phyloP scores from a whole-genome alignment of 2,888 invertebrate genomes.

The Drosophila villosipedis region DNA sequence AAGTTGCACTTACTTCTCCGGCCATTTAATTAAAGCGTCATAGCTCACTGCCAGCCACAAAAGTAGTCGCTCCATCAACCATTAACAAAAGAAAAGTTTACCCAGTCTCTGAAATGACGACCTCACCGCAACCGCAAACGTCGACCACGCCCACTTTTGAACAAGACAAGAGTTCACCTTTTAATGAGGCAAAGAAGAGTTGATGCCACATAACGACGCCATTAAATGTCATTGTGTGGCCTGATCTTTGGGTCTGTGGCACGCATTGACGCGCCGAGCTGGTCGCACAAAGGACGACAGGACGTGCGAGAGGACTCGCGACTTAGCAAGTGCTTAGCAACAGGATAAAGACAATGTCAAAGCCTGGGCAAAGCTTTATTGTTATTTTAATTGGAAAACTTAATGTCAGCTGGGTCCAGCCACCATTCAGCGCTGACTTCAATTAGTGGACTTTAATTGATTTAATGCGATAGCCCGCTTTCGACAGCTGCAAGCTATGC shows the following conservation, averaged over 20 bases:
- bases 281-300: background rate
- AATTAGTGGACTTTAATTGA: conserved; percentile 58
- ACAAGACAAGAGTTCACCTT: conserved; percentile 68
- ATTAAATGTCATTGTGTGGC: conserved; percentile 67
- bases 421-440: conserved; percentile 23
- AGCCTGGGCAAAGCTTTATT: conserved; percentile 61
- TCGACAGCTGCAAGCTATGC: conserved; percentile 9
- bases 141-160: conserved; percentile 27
- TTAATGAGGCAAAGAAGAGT: conserved; percentile 75
- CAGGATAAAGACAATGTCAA: conserved; percentile 50
- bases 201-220: conserved; percentile 76
- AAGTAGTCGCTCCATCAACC: conserved; percentile 44
- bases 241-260: conserved; percentile 5
- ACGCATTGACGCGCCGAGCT: conserved; percentile 8
- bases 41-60: conserved; percentile 35
- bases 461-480: conserved; percentile 14
- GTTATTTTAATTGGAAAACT: conserved; percentile 81
- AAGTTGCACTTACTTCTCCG: background rate
- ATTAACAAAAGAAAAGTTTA: conserved; percentile 44
- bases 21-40: conserved; percentile 40
- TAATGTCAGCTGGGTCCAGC: conserved; percentile 46
- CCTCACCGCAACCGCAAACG: conserved; percentile 49
- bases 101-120: conserved; percentile 8
- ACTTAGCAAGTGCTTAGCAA: conserved; percentile 50
- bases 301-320: conserved; percentile 30